Evolutionary conservation across 2,113 vertebrate species (phyloP).

Genomic region (Eurystomus gularis): DNA sequence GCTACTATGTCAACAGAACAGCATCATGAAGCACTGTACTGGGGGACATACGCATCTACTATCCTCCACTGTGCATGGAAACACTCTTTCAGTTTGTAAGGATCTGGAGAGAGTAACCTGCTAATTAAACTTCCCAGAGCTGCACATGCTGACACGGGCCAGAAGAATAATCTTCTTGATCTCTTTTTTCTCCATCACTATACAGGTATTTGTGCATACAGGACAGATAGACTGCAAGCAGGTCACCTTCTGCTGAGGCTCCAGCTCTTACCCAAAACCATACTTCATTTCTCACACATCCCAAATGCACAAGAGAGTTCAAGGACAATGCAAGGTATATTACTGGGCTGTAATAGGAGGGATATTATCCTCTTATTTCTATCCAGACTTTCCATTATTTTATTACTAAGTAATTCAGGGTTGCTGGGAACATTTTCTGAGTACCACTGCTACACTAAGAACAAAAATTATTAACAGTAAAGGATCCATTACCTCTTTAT

Average conservation of each 20-base stretch:
- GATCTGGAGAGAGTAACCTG: background rate
- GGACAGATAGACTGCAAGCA: background rate
- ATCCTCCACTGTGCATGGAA: background rate
- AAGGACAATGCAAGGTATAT: conserved; percentile 52
- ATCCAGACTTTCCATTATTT: conserved; percentile 51
- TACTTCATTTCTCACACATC: conserved; percentile 4
- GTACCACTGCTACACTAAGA: conserved; percentile 23
- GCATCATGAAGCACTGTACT: background rate
- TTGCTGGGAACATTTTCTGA: conserved; percentile 50
- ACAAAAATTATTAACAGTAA: conserved; percentile 58
- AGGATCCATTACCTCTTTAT: conserved; percentile 86
- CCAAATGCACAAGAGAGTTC: conserved; percentile 12
- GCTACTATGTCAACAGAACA: background rate
- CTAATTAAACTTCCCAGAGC: background rate
- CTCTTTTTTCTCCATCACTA: background rate
- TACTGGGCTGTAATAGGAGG: conserved; percentile 23
- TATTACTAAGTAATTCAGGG: conserved; percentile 49
- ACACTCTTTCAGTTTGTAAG: background rate
- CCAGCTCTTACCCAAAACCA: background rate
- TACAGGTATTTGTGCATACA: background rate
- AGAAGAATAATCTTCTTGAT: background rate
- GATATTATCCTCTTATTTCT: conserved; percentile 58
- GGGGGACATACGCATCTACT: accelerated
- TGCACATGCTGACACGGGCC: background rate
- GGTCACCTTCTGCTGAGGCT: background rate